Evolutionary conservation across 2,113 vertebrate species (phyloP), one percentile per base, ranked within the genome.

Genomic region (Sceloporus tristichus): DNA sequence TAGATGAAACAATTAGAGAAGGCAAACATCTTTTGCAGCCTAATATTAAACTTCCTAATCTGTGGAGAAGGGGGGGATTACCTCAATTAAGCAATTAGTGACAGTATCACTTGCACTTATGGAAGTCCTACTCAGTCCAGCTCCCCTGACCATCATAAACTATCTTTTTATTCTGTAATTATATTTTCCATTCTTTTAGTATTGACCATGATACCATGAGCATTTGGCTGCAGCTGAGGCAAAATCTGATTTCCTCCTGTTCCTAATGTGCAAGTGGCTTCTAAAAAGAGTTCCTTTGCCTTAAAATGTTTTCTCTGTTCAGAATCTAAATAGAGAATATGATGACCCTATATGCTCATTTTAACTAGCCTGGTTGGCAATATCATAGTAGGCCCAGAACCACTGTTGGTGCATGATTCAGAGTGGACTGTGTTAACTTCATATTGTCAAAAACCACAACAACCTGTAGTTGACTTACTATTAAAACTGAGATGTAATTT

Each of bases 1-100:
- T 29, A n/a, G 34, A 3, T 80, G 40, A 70, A 27, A 38, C 78
- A 91, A 83, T 62, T 62, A 74, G 38, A 1, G 18, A 48, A 87
- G 62, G 8, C 29, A 0, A 62, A 70, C 42, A 70, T 9, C 2
- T 5, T 89, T 90, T 75, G 9, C 70, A 77, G 0, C 9, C 85
- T 89, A 79, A 73, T 23, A 81, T 27, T n/a, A 3, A 38, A 78
- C 62, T 29, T 82, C 40, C 25, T 42, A 82, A 42, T 29, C 23
- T 23, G 42, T 42, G 62, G 42, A 23, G 68, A 82, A 70, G 66
- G 11, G 11, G 42, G 66, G 34, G 34, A 82, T 66, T 27, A 14
- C 27, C 70, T 70, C 40, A 48, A 42, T 70, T 27, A 82, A 82
- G 81, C 42, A 68, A 80, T 56, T 87, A 38, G n/a, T 40, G 66